A percentile compares a stretch with the other conserved stretches of the same genome.
phyloP scores from a whole-genome alignment of 2,797 vertebrate species.

The Psittacula derbiana region DNA sequence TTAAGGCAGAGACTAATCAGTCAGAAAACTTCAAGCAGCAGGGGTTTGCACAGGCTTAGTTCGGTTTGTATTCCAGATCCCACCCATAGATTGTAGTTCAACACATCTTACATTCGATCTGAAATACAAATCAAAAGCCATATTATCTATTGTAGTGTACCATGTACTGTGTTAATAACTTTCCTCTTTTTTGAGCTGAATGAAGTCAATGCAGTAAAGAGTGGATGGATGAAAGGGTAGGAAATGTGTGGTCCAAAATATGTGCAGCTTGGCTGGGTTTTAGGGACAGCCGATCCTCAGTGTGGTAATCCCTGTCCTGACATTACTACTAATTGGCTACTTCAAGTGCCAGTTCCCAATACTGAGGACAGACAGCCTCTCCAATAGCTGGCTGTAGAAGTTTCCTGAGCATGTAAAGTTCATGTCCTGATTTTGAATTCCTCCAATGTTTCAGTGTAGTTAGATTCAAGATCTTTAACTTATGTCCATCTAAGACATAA shows the following conservation, averaged over 20 bases:
- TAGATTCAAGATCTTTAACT: background rate
- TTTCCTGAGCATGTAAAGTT: background rate
- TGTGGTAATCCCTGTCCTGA: background rate
- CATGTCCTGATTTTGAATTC: background rate
- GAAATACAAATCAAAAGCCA: background rate
- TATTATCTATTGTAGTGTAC: background rate
- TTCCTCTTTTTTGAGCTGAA: background rate
- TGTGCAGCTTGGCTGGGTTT: background rate
- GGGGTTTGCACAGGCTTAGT: background rate
- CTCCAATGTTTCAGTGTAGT: background rate
- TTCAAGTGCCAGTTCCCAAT: background rate
- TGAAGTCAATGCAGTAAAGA: background rate
- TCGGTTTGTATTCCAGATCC: background rate
- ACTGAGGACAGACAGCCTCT: background rate
- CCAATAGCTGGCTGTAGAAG: background rate
- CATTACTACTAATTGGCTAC: background rate
- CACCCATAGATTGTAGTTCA: background rate
- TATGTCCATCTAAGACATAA: background rate
- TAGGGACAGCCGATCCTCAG: background rate
- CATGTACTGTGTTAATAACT: background rate
- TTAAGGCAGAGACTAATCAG: background rate
- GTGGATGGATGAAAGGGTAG: background rate
- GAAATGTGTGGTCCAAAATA: background rate
- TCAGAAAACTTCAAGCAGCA: background rate
- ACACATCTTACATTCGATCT: background rate